phyloP scores from a whole-genome alignment of 2,888 invertebrate species.

The Coenonympha arcania region DNA sequence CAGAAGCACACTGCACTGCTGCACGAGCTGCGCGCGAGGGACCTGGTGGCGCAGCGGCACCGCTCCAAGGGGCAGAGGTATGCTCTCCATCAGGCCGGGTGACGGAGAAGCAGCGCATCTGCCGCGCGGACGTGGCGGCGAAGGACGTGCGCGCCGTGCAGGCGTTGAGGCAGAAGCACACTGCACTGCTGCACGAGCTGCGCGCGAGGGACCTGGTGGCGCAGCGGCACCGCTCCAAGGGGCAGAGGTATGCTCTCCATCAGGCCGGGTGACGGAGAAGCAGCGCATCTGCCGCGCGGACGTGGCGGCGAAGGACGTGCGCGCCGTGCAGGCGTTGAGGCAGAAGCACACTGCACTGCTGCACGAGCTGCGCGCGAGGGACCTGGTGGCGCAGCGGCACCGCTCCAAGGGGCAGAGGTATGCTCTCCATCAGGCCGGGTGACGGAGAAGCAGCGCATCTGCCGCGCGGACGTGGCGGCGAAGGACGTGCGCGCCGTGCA shows the following conservation, averaged over 20 bases:
- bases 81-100: slow-evolving; percentile 96
- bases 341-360: slow-evolving; percentile 93
- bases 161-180: slow-evolving; percentile 93
- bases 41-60: slow-evolving; percentile 58
- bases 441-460: slow-evolving; percentile 93
- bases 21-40: slow-evolving; percentile 90
- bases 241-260: slow-evolving; percentile 81
- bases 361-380: slow-evolving; percentile 90
- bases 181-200: slow-evolving; percentile 91
- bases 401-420: slow-evolving; percentile 77
- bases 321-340: slow-evolving; percentile 89
- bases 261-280: slow-evolving; percentile 96
- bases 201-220: slow-evolving; percentile 77
- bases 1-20: slow-evolving; percentile 93
- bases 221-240: slow-evolving; percentile 59
- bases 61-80: slow-evolving; percentile 77
- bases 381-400: slow-evolving; percentile 58
- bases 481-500: slow-evolving; percentile 94
- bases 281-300: slow-evolving; percentile 93
- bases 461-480: slow-evolving; percentile 92
- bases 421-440: slow-evolving; percentile 96
- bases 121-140: slow-evolving; percentile 92
- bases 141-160: slow-evolving; percentile 94
- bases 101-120: slow-evolving; percentile 93
- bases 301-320: slow-evolving; percentile 93